Evolutionary conservation across 2,888 invertebrate species (phyloP).

Genomic region (Xestia rhomboidea): DNA sequence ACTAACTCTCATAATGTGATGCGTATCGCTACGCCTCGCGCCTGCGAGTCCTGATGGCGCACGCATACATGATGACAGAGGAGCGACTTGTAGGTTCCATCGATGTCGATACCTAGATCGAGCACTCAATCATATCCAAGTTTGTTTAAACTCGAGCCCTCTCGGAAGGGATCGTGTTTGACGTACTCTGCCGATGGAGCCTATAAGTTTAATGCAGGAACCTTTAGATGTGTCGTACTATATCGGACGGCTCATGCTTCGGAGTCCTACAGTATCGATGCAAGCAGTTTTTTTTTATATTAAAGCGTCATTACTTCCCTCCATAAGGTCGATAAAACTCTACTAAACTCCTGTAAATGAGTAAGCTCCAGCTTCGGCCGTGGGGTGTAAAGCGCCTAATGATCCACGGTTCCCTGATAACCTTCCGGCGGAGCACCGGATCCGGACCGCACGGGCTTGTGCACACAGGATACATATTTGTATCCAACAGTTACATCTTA

Average conservation of each 20-base stretch:
- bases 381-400: slow-evolving; percentile 32
- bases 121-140: not conserved
- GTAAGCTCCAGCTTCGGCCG: not conserved
- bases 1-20: not conserved
- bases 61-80: not conserved
- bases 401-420: slow-evolving; percentile 43
- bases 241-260: not conserved
- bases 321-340: not conserved
- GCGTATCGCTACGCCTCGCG: not conserved
- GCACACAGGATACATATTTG: slow-evolving; percentile 26
- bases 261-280: not conserved
- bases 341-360: slow-evolving; percentile 31
- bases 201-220: not conserved
- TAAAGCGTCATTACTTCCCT: slow-evolving; percentile 14
- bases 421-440: slow-evolving; percentile 48
- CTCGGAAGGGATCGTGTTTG: not conserved
- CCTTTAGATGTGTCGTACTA: not conserved
- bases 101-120: not conserved
- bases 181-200: not conserved
- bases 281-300: not conserved
- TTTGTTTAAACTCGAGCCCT: not conserved
- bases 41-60: too few species aligned
- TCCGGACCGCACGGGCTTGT: slow-evolving; percentile 21
- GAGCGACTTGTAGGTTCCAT: not conserved
- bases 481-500: slow-evolving; percentile 6